phyloP scores from a whole-genome alignment of 35 echinoderm and acorn worm genomes.

The Apostichopus parvimensis region DNA sequence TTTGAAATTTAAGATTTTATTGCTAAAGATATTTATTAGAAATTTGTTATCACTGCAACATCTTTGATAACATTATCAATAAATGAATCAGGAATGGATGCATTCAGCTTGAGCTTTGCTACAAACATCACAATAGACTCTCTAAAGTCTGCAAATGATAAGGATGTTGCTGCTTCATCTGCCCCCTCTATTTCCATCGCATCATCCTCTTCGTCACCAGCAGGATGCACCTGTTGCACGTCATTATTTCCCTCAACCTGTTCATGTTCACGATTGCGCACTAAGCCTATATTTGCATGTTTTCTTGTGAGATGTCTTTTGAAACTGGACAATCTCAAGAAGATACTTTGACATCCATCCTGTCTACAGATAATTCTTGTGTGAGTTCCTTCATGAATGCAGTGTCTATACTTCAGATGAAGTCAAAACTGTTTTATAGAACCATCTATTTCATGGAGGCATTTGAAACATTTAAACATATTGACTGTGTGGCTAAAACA shows the following conservation, averaged over 20 bases:
- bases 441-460: conserved; percentile 21
- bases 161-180: background rate
- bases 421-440: conserved; percentile 20
- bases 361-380: conserved; percentile 21
- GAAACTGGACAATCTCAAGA: conserved; percentile 33
- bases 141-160: conserved; percentile 2
- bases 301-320: conserved; percentile 15
- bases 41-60: conserved; percentile 33
- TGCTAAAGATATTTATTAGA: conserved; percentile 18
- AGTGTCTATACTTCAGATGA: conserved; percentile 13
- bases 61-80: conserved; percentile 42
- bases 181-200: conserved; percentile 1
- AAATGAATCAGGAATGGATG: conserved; percentile 27
- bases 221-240: background rate
- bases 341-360: conserved; percentile 41
- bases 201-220: background rate
- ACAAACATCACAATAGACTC: conserved; percentile 26
- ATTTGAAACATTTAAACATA: conserved; percentile 31
- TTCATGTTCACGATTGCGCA: conserved; percentile 8
- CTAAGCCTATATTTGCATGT: conserved; percentile 15
- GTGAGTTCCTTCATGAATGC: conserved; percentile 30
- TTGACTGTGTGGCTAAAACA: conserved; percentile 10
- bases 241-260: background rate
- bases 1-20: conserved; percentile 20
- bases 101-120: conserved; percentile 29